These are phyloP conservation scores for Catostomus latipinnis DNA, from an alignment of 2,797 vertebrate species.

Conservation along the genomic window DNA sequence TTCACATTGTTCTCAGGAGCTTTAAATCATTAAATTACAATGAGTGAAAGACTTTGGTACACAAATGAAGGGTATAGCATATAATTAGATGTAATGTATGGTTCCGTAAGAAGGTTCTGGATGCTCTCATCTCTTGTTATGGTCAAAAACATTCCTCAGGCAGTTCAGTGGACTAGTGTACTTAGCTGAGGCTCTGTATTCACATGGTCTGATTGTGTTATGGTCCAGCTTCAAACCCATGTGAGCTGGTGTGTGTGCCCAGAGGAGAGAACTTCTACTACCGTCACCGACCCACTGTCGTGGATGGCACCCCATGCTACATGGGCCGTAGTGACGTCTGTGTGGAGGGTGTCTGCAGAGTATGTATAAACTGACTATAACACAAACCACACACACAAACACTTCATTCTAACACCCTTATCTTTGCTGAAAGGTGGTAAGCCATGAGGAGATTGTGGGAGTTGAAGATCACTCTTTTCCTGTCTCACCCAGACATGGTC, in stretches of 20 bases:
- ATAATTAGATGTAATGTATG: slow-evolving; percentile 1
- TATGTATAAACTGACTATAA: slow-evolving; percentile 59
- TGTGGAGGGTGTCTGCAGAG: slow-evolving; percentile 88
- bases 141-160: neutral
- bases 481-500: slow-evolving; percentile 26
- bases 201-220: slow-evolving; percentile 2
- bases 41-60: neutral
- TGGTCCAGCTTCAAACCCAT: slow-evolving; percentile 83
- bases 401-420: slow-evolving; percentile 24
- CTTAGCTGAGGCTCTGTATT: neutral
- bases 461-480: slow-evolving; percentile 74
- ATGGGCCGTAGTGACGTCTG: slow-evolving; percentile 86
- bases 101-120: neutral
- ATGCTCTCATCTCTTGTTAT: neutral
- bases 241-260: slow-evolving; percentile 91
- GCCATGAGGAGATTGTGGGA: slow-evolving; percentile 79
- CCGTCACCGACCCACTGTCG: slow-evolving; percentile 82
- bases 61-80: neutral
- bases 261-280: slow-evolving; percentile 91
- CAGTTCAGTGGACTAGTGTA: neutral
- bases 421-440: slow-evolving; percentile 76
- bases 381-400: slow-evolving; percentile 39
- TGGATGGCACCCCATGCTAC: slow-evolving; percentile 89
- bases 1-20: neutral
- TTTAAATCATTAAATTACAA: neutral